Percentiles rank a stretch among this genome's conserved stretches.
phyloP scores from a whole-genome alignment of 53 echinoderm and acorn worm genomes.

The Pentamera pediparva region DNA sequence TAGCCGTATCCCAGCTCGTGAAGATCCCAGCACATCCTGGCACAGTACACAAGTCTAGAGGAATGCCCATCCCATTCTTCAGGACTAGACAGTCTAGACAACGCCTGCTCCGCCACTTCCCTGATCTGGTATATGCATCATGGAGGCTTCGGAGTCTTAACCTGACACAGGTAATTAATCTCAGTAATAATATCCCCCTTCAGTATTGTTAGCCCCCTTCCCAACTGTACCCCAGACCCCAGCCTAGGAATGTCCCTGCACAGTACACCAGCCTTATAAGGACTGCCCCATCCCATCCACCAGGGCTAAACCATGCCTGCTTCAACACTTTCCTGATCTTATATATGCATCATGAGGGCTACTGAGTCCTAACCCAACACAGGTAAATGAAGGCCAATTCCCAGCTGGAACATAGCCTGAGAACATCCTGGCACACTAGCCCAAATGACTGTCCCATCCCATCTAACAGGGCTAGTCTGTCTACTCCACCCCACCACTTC shows the following conservation, averaged over 20 bases:
- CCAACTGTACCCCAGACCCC: too few relatives aligned
- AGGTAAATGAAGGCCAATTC: too few relatives aligned
- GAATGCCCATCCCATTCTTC: constrained; percentile 66
- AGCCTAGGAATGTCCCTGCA: constrained; percentile 71
- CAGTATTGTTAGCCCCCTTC: too few relatives aligned
- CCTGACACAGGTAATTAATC: constrained; percentile 62
- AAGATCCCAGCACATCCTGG: constrained; percentile 68
- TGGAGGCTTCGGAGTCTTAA: constrained; percentile 88
- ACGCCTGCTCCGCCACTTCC: constrained; percentile 86
- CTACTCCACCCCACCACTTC: too few relatives aligned
- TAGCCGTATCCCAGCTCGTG: too few relatives aligned
- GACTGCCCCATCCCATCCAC: constrained; percentile 66
- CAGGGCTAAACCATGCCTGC: constrained; percentile 61
- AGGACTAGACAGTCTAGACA: constrained; percentile 76
- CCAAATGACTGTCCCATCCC: too few relatives aligned
- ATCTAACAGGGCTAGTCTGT: too few relatives aligned
- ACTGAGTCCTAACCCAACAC: constrained; percentile 74
- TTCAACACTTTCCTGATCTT: constrained; percentile 97
- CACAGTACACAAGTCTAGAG: constrained; percentile 72
- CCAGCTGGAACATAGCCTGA: too few relatives aligned
- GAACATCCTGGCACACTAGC: too few relatives aligned
- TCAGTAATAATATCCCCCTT: too few relatives aligned
- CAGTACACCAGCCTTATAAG: constrained; percentile 75
- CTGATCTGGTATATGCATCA: constrained; percentile 93
- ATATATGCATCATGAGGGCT: constrained; percentile 97